Base-by-base conservation (phyloP, 2,113 vertebrate genomes). In the Zosterops japonicus region DNA sequence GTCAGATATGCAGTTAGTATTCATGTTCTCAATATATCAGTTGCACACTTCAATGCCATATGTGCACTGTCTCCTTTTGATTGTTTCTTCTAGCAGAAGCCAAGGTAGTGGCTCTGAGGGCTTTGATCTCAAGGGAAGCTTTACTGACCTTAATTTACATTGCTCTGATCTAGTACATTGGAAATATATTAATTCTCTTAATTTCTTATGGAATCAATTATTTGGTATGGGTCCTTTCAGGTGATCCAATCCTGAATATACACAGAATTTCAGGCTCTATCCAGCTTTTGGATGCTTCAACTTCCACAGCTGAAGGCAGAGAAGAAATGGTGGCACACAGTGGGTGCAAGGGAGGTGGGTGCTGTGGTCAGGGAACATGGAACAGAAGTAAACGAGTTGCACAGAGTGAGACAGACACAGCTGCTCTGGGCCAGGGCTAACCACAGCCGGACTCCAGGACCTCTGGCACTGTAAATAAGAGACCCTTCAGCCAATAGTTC, bases 361-460 rank as follows among this genome's bases (percentile, higher is more conserved):
- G 28, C 28, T 59, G 41, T 1, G 3, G 2, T 28, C 2, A 1
- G 28, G 23, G 47, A 82, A 9, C 0, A 1, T 0, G 0, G 60
- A 29, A 39, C 33, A 84, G 42, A 47, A 46, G 20, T 29, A 28
- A 6, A 31, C 22, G 33, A 28, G 11, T 14, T 4, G 2, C 68
- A 49, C 28, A 29, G 28, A 79, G 27, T 15, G 44, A 88, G 59
- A 61, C 36, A 49, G 22, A 74, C 55, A 17, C 2, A 87, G 46
- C 35, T 57, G 24, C 3, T 19, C 63, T 76, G 53, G 47, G 70
- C 72, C 42, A 36, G 8, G 9, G 31, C 47, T 67, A 67, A 60
- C 76, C 46, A 29, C 81, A 83, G 81, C 47, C 84, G 89, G 89
- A 87, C 72, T 70, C 46, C 56, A 57, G 42, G 68, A 67, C 72